A percentile compares a stretch with the other conserved stretches of the same genome.
phyloP scores from a whole-genome alignment of 2,888 invertebrate species.

The Ecliptopera silaceata region DNA sequence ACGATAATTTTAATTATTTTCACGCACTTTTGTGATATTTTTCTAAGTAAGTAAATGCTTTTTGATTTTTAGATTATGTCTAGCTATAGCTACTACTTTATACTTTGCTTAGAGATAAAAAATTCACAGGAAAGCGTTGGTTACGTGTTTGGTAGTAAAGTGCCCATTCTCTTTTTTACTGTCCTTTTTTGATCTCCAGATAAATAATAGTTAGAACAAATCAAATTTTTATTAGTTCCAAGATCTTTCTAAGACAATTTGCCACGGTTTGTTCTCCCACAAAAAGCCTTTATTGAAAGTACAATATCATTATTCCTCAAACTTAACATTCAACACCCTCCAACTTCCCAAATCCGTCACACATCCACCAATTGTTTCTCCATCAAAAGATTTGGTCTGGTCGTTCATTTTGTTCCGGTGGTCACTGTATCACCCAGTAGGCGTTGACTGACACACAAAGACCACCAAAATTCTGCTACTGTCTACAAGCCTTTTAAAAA shows the following conservation, averaged over 20 bases:
- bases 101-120: no score
- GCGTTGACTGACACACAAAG: constrained; percentile 67
- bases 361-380: constrained; percentile 66
- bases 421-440: constrained; percentile 37
- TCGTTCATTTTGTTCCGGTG: constrained; percentile 63
- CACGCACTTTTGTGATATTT: neutral
- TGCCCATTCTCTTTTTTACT: no score
- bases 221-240: no score
- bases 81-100: no score
- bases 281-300: neutral
- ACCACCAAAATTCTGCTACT: constrained; percentile 60
- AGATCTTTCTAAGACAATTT: no score
- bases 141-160: no score
- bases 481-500: constrained; percentile 48
- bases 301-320: constrained; percentile 6
- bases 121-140: no score
- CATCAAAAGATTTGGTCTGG: constrained; percentile 74
- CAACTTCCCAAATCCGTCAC: constrained; percentile 58
- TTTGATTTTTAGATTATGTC: no score
- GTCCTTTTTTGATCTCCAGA: no score
- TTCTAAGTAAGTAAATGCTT: neutral
- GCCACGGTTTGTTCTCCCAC: no score
- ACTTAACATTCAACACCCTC: constrained; percentile 18
- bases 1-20: constrained; percentile 7
- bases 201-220: no score